Base-by-base conservation (phyloP, 2,113 vertebrate species). In the Chaetura pelagica region DNA sequence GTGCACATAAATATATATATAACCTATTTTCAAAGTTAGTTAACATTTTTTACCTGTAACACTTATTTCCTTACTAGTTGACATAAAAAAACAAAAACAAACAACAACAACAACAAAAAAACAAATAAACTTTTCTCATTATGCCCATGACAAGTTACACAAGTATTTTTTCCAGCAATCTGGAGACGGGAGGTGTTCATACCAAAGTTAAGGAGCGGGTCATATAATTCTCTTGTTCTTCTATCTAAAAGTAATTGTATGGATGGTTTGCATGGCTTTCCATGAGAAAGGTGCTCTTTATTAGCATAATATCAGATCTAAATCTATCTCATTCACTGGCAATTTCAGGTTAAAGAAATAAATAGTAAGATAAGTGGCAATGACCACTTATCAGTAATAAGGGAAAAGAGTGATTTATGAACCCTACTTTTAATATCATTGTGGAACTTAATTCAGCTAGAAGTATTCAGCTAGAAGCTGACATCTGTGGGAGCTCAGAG, bases 401-500 rank as follows among this genome's bases (percentile, higher is more conserved):
- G 14, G 59, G 21, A 78, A 95, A 93, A 46, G 51, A 84, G 15
- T 95, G 85, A 64, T 52, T 87, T 92, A 87, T 85, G 90, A 94
- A 88, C 19, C 68, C 40, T 19, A 67, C 9, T 59, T 88, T 75
- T 74, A 79, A 90, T 86, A 82, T 80, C 87, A 89, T 72, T 55
- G 40, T 62, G 29, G 19, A 20, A 68, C 40, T 94, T 85, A 95
- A 95, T 93, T 95, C 84, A 89, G 71, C 49, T 81, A 95, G 90
- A 84, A 96, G 84, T 89, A 97, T 91, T 91, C 89, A 95, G n/a
- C n/a, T n/a, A n/a, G n/a, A n/a, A n/a, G 48, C 7, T 89, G 82
- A 83, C 42, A 85, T 83, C 71, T 94, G 51, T 52, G 82, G 75
- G 35, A 93, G 81, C 42, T 87, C 82, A 83, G 71, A 83, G 63